These are phyloP conservation scores for Tamias sibiricus DNA, from an alignment of 2,113 vertebrate genomes.

Conservation along the genomic window DNA sequence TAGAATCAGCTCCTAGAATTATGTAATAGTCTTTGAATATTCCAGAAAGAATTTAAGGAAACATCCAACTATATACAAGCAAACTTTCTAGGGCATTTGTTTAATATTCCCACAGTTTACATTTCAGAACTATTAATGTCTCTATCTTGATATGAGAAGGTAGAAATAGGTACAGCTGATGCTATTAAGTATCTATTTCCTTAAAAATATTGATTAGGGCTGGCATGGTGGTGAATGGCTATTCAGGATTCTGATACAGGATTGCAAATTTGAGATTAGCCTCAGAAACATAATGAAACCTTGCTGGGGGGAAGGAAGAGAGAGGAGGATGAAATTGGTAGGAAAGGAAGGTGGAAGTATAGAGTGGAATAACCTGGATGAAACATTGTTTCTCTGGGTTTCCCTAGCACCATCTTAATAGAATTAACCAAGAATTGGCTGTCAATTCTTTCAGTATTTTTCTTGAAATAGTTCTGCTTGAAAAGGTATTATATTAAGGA, in stretches of 20 bases:
- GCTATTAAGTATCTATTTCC: constrained; percentile 38
- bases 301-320: background rate
- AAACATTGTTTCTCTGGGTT: background rate
- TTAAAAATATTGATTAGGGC: background rate
- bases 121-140: background rate
- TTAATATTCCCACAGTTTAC: constrained; percentile 19
- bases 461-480: constrained; percentile 44
- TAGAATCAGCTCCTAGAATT: constrained; percentile 28
- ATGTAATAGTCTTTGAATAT: constrained; percentile 15
- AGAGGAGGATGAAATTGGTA: background rate
- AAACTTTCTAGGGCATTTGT: background rate
- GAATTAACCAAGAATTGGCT: background rate
- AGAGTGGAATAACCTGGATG: background rate
- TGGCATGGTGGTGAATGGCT: background rate
- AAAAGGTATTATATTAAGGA: background rate
- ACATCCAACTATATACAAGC: background rate
- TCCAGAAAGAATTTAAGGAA: constrained; percentile 47
- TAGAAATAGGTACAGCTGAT: background rate
- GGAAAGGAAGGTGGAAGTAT: background rate
- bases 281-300: background rate
- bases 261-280: background rate
- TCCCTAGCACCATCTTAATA: background rate
- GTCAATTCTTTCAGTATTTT: constrained; percentile 9
- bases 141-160: background rate
- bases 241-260: background rate